Evolutionary conservation across 2,888 invertebrate species (phyloP).

Genomic region (Drepana falcataria): DNA sequence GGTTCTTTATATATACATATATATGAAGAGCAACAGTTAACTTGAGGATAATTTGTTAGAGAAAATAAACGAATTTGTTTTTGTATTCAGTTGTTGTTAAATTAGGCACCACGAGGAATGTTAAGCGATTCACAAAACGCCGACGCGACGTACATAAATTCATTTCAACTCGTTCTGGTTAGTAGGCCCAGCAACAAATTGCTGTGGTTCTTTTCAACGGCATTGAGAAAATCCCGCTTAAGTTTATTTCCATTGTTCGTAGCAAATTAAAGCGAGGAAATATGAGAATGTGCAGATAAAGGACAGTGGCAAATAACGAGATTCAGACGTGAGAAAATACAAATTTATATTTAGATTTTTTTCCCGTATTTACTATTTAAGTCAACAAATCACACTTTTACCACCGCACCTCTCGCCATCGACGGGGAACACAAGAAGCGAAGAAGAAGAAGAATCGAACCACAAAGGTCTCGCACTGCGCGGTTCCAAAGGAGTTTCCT

Average conservation of each 20-base stretch:
- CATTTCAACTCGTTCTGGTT: conserved; percentile 49
- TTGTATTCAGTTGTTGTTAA: conserved; percentile 30
- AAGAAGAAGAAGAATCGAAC: no score
- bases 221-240: conserved; percentile 42
- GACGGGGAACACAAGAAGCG: no score
- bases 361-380: not conserved
- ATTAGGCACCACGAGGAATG: conserved; percentile 45
- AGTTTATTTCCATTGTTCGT: conserved; percentile 9
- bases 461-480: no score
- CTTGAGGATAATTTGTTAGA: not conserved
- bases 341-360: not conserved
- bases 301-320: not conserved
- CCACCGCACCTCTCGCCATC: no score
- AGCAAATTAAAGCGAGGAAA: not conserved
- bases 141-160: conserved; percentile 32
- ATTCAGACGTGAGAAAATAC: conserved; percentile 5
- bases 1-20: no score
- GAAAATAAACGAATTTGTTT: conserved; percentile 24
- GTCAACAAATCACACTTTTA: no score
- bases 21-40: no score
- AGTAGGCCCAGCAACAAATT: conserved; percentile 47
- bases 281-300: not conserved
- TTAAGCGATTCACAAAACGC: conserved; percentile 41
- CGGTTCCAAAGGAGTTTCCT: no score
- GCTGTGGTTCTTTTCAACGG: conserved; percentile 54